Evolutionary conservation across 2,888 invertebrate genomes (phyloP).

Genomic region (Petrophora chlorosata): DNA sequence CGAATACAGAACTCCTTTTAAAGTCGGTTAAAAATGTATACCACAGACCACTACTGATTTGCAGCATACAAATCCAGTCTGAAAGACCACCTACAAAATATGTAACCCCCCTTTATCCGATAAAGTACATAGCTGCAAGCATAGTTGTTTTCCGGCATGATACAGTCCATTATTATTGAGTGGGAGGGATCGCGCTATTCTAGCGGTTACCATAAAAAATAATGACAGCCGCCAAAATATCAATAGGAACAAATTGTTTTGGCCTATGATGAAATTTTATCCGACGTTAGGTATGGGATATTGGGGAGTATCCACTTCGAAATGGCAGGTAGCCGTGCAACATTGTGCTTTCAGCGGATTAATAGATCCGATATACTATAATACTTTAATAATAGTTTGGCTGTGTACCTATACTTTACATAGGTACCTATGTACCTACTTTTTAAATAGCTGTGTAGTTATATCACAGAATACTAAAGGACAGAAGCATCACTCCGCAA

Average conservation of each 20-base stretch:
- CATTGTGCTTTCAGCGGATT: background rate
- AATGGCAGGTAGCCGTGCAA: background rate
- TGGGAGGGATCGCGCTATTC: conserved; percentile 45
- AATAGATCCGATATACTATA: too few species aligned
- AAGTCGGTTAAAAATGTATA: too few species aligned
- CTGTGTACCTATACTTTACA: too few species aligned
- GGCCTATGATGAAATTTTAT: conserved; percentile 43
- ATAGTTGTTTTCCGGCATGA: conserved; percentile 36
- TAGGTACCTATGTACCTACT: too few species aligned
- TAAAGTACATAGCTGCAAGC: conserved; percentile 21
- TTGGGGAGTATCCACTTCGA: background rate
- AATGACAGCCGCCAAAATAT: conserved; percentile 49
- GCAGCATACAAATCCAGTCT: too few species aligned
- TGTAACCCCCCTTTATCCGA: conserved; percentile 6
- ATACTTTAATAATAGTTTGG: too few species aligned
- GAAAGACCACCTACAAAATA: background rate
- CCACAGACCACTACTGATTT: background rate
- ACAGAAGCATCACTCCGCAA: too few species aligned
- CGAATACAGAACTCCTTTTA: too few species aligned
- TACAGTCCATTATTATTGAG: conserved; percentile 44
- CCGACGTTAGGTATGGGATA: background rate
- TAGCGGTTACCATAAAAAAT: conserved; percentile 59
- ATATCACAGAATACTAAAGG: too few species aligned
- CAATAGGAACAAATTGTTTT: conserved; percentile 52
- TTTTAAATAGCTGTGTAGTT: too few species aligned